These are phyloP conservation scores for Tokudaia tokunoshimensis DNA, from an alignment of 2,797 vertebrate genomes.

Conservation along the genomic window DNA sequence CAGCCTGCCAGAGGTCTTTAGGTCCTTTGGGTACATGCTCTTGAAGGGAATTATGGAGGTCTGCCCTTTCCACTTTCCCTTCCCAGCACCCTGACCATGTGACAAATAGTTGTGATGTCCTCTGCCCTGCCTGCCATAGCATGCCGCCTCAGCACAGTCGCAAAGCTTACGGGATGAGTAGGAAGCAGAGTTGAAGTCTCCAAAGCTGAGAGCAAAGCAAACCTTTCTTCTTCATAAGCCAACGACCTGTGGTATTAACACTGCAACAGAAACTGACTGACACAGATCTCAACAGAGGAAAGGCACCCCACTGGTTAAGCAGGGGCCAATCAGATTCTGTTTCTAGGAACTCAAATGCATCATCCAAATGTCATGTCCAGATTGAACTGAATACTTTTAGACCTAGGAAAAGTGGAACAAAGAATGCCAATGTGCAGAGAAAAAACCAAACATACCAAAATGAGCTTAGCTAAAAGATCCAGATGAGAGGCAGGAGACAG, in stretches of 20 bases:
- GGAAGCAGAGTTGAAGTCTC: background rate
- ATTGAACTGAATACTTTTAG: background rate
- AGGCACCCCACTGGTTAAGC: background rate
- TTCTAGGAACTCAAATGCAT: background rate
- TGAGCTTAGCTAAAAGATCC: background rate
- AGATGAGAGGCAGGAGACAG: background rate
- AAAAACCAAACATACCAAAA: background rate
- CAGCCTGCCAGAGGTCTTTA: background rate
- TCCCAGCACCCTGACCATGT: background rate
- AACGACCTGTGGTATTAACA: background rate
- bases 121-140: background rate
- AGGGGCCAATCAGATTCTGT: conserved; percentile 1
- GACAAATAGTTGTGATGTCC: background rate
- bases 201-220: background rate
- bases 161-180: background rate
- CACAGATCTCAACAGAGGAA: background rate
- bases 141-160: background rate
- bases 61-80: background rate
- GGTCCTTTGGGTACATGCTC: background rate
- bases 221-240: background rate
- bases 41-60: background rate
- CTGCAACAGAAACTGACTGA: background rate
- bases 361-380: background rate
- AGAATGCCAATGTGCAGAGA: background rate
- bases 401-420: background rate